A percentile compares a stretch with the other conserved stretches of the same genome.
phyloP scores from a whole-genome alignment of 2,797 vertebrate genomes.

The Darevskia mixta region DNA sequence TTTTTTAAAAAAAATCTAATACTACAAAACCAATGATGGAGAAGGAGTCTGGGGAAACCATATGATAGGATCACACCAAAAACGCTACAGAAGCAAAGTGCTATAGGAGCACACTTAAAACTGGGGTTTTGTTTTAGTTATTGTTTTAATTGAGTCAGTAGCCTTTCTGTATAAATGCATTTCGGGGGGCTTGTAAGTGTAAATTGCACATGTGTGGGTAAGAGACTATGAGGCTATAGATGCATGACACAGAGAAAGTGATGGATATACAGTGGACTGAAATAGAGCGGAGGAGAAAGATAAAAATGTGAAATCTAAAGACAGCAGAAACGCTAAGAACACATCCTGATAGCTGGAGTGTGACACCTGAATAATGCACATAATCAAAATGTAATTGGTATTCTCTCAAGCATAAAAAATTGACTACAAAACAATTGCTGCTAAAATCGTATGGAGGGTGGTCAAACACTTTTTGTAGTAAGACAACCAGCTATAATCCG shows the following conservation, averaged over 20 bases:
- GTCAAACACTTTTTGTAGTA: not conserved
- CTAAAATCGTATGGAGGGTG: not conserved
- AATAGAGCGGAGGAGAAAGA: not conserved
- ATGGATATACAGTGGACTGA: not conserved
- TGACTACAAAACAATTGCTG: not conserved
- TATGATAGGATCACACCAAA: no score
- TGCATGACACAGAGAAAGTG: not conserved
- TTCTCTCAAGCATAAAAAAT: not conserved
- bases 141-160: not conserved
- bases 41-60: not conserved
- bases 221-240: not conserved
- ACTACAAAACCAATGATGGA: not conserved
- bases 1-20: not conserved
- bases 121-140: not conserved
- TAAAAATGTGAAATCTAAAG: not conserved
- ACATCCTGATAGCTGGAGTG: not conserved
- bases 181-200: not conserved
- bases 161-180: not conserved
- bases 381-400: slow-evolving; percentile 17
- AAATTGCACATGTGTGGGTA: not conserved
- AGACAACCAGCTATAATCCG: not conserved
- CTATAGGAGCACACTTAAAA: not conserved
- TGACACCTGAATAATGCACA: not conserved
- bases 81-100: not conserved
- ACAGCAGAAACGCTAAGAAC: not conserved